phyloP scores from a whole-genome alignment of 2,888 invertebrate genomes.

The Halictus quadricinctus region DNA sequence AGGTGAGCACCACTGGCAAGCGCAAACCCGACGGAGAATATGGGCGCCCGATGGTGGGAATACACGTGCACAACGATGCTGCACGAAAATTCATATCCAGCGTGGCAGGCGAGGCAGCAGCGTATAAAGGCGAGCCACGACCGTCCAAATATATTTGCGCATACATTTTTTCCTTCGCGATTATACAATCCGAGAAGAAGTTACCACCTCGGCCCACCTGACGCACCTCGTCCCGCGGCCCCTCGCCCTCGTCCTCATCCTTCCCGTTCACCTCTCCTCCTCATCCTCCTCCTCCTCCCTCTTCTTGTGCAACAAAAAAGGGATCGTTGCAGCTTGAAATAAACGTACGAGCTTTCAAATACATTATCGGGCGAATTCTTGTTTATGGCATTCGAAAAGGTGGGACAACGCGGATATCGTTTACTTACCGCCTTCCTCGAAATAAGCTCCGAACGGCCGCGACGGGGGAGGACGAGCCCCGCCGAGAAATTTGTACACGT shows the following conservation, averaged over 20 bases:
- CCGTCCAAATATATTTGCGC: slow-evolving; percentile 72
- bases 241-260: not conserved
- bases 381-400: slow-evolving; percentile 67
- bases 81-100: slow-evolving; percentile 73
- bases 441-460: slow-evolving; percentile 49
- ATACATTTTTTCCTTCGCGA: slow-evolving; percentile 68
- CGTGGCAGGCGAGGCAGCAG: slow-evolving; percentile 63
- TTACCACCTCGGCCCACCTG: slow-evolving; percentile 35
- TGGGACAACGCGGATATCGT: slow-evolving; percentile 63
- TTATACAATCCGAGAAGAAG: slow-evolving; percentile 66
- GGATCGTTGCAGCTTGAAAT: slow-evolving; percentile 66
- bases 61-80: slow-evolving; percentile 69
- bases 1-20: slow-evolving; percentile 63
- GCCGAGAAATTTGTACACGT: slow-evolving; percentile 55
- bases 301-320: slow-evolving; percentile 39
- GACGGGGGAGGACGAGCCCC: slow-evolving; percentile 33
- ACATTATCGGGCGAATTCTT: slow-evolving; percentile 72
- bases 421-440: slow-evolving; percentile 54
- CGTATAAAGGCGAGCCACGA: slow-evolving; percentile 69
- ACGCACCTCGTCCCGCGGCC: not conserved
- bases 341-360: slow-evolving; percentile 70
- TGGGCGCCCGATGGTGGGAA: slow-evolving; percentile 69
- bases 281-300: not conserved
- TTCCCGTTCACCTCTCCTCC: not conserved
- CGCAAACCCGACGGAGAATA: slow-evolving; percentile 61